Percentiles rank a stretch among this genome's conserved stretches.
Conservation (phyloP, 2,113 vertebrate genomes). For the Ageneiosus marmoratus region DNA sequence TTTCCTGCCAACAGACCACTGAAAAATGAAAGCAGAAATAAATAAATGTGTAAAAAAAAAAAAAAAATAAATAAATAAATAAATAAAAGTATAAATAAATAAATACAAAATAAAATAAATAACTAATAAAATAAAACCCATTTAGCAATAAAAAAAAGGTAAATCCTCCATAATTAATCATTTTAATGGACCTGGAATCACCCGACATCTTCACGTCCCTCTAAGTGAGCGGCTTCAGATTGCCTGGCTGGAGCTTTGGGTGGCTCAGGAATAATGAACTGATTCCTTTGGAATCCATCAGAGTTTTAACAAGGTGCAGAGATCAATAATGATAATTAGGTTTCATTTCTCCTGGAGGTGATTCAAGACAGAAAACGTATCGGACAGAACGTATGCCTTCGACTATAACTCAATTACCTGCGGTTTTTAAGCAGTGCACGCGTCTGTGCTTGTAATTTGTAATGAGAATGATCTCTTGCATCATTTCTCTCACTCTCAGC, state of each 20-base stretch:
- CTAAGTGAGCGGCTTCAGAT: slow-evolving; percentile 50
- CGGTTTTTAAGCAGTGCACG: slow-evolving; percentile 40
- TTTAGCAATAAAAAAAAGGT: no score
- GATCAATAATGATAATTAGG: slow-evolving; percentile 60
- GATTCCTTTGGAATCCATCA: slow-evolving; percentile 58
- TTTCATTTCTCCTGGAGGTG: slow-evolving; percentile 22
- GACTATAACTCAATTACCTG: slow-evolving; percentile 50
- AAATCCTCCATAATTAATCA: slow-evolving; percentile 59
- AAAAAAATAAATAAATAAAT: no score
- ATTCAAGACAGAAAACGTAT: slow-evolving; percentile 49
- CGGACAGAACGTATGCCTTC: slow-evolving; percentile 45
- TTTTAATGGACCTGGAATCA: slow-evolving; percentile 57
- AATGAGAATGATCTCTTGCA: not conserved
- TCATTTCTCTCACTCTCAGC: not conserved
- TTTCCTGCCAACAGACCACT: slow-evolving; percentile 45
- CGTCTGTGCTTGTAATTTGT: slow-evolving; percentile 36
- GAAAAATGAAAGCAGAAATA: not conserved
- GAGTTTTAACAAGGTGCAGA: slow-evolving; percentile 55
- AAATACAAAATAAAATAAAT: no score
- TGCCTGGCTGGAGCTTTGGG: slow-evolving; percentile 41
- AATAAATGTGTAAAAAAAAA: slow-evolving; percentile 42
- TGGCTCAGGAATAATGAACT: slow-evolving; percentile 52
- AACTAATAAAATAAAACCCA: no score
- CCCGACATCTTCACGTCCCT: slow-evolving; percentile 45
- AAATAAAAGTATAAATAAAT: no score